These are phyloP conservation scores for Protula sp. DNA, from an alignment of 2,888 invertebrate genomes.

Conservation along the genomic window DNA sequence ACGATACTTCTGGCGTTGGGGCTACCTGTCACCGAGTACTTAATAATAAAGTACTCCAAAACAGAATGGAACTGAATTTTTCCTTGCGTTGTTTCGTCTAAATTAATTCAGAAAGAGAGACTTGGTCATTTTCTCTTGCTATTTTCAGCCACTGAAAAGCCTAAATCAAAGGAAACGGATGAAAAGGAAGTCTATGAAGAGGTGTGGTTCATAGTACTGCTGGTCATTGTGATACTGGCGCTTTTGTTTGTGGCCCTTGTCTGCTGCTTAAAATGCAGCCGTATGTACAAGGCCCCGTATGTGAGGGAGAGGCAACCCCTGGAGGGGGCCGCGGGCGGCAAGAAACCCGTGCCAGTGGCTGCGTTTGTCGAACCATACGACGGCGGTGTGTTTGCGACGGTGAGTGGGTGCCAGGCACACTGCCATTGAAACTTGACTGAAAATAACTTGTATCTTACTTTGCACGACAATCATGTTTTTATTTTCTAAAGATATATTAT, in stretches of 20 bases:
- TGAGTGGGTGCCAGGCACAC: conserved; percentile 26
- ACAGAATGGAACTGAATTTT: not conserved
- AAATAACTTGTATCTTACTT: not conserved
- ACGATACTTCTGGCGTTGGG: no score
- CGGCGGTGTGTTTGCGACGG: conserved; percentile 36
- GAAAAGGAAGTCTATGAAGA: conserved; percentile 36
- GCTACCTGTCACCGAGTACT: no score
- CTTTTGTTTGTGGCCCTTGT: conserved; percentile 29
- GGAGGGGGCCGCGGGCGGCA: conserved; percentile 13
- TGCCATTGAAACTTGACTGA: not conserved
- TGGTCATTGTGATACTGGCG: conserved; percentile 8
- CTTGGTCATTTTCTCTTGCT: no score
- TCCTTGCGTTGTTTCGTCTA: not conserved
- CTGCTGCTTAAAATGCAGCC: conserved; percentile 29
- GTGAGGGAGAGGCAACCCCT: conserved; percentile 45
- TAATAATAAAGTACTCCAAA: no score
- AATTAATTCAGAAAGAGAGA: not conserved
- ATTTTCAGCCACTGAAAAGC: not conserved
- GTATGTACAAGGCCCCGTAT: conserved; percentile 32
- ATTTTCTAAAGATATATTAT: no score
- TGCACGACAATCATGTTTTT: no score
- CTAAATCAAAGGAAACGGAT: not conserved
- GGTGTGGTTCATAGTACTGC: conserved; percentile 49
- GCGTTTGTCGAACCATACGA: conserved; percentile 27
- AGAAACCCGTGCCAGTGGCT: not conserved